Evolutionary conservation across 1,140 invertebrate species (phyloP), one percentile per base, ranked within the genome.

Genomic region (Oncopodura yosiiana): DNA sequence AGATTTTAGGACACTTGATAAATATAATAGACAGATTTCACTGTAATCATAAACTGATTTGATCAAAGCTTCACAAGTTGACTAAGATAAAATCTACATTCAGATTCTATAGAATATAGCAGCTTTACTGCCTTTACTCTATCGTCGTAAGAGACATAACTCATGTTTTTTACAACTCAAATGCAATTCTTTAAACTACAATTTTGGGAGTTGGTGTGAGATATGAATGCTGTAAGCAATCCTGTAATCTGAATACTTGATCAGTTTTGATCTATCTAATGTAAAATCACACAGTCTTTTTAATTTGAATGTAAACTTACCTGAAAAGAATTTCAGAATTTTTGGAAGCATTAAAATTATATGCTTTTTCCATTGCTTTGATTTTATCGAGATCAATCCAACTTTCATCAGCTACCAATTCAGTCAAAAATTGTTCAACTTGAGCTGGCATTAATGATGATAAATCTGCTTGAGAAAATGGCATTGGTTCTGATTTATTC

Each of bases 251-350:
- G 46, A 18, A 9, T 9, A 34, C 30, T 34, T 34, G 30, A 9
- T 34, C n/a, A n/a, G 6, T 34, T 8, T 34, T 34, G 38, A 12
- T 6, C 38, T 41, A 19, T 6, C 8, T 41, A 41, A 9, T 41
- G 5, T 41, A 6, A 19, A 41, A 16, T 16, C 38, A 16, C 16
- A 19, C 16, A 6, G 19, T 19, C 8, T 41, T 12, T 12, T 19
- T 16, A 12, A 12, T 14, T 32, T 18, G 24, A 50, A 36, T 39
- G 58, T 41, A 64, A 56, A 65, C 58, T 58, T 66, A 75, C 73
- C 69, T 72, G 63, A 78, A 79, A 67, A 71, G 70, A 49, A 94
- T 82, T 74, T 94, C 90, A 3, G 79, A 73, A 70, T 94, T 94
- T 56, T 78, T 78, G 9, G 75, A 74, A 1, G 65, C 65, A 56